Evolutionary conservation across 2,888 invertebrate species (phyloP).

Genomic region (Andrena praecox): DNA sequence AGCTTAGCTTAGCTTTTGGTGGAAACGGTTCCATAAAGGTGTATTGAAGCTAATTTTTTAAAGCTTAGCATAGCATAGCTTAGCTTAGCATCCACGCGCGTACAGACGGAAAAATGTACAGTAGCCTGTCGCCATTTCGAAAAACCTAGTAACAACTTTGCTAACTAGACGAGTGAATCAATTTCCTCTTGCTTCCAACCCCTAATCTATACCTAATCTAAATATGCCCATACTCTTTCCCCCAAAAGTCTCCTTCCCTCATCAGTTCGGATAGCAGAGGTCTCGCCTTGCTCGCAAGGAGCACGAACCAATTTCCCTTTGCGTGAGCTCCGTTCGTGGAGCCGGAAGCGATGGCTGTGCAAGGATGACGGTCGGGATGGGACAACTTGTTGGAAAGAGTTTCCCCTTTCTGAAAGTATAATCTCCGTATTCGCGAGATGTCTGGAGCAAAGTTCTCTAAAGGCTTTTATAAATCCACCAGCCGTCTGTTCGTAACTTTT

Average conservation of each 20-base stretch:
- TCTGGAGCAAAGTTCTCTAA: slow-evolving; percentile 3
- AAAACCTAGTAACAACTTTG: too few species aligned
- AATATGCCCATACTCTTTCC: background rate
- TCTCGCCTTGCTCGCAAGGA: background rate
- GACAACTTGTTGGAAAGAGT: background rate
- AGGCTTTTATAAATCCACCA: slow-evolving; percentile 48
- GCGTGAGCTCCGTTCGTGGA: background rate
- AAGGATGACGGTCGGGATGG: background rate
- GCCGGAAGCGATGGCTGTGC: background rate
- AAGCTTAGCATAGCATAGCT: too few species aligned
- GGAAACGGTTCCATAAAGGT: too few species aligned
- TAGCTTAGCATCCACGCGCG: too few species aligned
- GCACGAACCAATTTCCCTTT: background rate
- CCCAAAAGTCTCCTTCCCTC: background rate
- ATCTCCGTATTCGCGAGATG: slow-evolving; percentile 20
- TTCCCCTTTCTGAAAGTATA: slow-evolving; percentile 28
- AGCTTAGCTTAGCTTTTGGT: too few species aligned
- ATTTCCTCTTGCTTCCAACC: too few species aligned
- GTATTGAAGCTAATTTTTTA: too few species aligned
- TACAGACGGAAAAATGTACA: too few species aligned
- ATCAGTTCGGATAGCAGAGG: background rate
- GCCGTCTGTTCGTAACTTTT: slow-evolving; percentile 18
- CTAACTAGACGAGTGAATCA: too few species aligned
- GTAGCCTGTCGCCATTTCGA: too few species aligned
- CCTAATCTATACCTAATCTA: too few species aligned